Evolutionary conservation across 2,888 invertebrate species (phyloP), one percentile per base, ranked within the genome.

Genomic region (Papilio demoleus): DNA sequence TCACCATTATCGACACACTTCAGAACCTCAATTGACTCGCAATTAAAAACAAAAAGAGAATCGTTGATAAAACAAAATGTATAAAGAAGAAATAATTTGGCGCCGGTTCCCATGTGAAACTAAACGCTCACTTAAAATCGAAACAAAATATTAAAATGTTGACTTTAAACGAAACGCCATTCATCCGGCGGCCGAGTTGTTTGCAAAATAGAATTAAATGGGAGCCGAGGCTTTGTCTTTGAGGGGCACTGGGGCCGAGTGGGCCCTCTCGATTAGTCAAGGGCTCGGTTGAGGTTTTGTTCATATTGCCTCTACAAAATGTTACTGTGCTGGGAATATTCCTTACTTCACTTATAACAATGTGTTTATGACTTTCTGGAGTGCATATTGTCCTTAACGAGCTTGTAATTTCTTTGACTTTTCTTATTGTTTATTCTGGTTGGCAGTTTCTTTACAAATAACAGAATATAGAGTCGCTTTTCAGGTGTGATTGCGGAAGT

Each of bases 161-260:
- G 82, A 84, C 80, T 82, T 79, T 75, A 71, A 70, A 78, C 76
- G 74, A 77, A 81, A 80, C 75, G 76, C 78, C 79, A 74, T 84
- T 88, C 79, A 75, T 78, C 72, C 65, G 69, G 67, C 65, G 58
- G 68, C 75, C 85, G 88, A 75, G 86, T 79, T 90, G 91, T 90
- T 90, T 90, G 83, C 89, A 88, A 91, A 90, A 90, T 89, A 90
- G 82, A 79, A 81, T 81, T 86, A 85, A 90, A 88, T 77, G 77
- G 74, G 76, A 79, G 78, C 79, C 85, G 19, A 31, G 47, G 19
- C 81, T 86, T 90, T 89, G 88, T 88, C 85, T 88, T 81, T 73
- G 74, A 80, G 75, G 68, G 73, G 70, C 40, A 42, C 61, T 75
- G 75, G 70, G 38, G 56, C 24, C 56, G 63, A 67, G 71, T 53